phyloP scores from a whole-genome alignment of 2,113 vertebrate species.

The Chauna torquata region DNA sequence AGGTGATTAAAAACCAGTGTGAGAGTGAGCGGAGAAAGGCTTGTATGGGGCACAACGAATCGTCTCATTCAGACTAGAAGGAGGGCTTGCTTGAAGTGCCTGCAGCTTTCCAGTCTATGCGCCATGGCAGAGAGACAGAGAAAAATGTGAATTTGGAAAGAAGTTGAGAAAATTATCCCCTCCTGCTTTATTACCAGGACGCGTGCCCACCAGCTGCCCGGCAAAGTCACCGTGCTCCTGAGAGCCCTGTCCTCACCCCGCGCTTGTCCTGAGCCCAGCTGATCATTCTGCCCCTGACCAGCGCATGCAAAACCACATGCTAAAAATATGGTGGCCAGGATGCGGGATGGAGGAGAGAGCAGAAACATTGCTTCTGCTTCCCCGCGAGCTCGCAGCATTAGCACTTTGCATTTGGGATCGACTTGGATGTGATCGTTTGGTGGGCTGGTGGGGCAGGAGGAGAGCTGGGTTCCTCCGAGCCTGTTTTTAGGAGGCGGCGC shows the following conservation, averaged over 20 bases:
- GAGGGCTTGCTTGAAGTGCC: not conserved
- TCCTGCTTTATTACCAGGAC: not conserved
- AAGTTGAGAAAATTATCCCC: not conserved
- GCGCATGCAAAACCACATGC: not conserved
- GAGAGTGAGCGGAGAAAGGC: not conserved
- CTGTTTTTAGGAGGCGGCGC: not conserved
- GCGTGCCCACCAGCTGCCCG: not conserved
- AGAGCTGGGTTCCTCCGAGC: not conserved
- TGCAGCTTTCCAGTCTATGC: not conserved
- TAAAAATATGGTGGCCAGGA: not conserved
- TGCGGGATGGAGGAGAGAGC: not conserved
- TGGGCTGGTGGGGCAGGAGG: not conserved
- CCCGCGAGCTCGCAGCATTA: not conserved
- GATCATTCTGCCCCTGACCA: not conserved
- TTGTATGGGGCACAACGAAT: not conserved
- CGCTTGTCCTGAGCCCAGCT: not conserved
- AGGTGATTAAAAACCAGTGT: not conserved
- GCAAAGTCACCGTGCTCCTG: not conserved
- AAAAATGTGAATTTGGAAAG: not conserved
- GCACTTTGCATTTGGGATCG: not conserved
- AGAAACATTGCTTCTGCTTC: not conserved
- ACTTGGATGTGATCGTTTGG: not conserved
- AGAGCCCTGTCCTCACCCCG: not conserved
- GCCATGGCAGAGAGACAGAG: not conserved
- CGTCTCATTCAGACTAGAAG: constrained; percentile 1